Evolutionary conservation across 2,888 invertebrate genomes (phyloP).

Genomic region (Cosmorhoe ocellata): DNA sequence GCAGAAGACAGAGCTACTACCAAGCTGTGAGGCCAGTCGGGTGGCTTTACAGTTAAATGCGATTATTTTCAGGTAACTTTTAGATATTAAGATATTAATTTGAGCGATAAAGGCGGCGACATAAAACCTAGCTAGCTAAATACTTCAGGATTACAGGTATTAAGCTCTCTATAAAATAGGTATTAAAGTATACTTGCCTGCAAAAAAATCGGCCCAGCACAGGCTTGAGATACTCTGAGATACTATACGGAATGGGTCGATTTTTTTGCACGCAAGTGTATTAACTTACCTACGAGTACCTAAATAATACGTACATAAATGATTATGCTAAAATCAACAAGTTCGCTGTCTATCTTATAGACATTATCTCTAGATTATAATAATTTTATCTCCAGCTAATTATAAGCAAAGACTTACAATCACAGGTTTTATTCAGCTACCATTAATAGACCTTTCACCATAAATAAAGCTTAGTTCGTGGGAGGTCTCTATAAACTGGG

Average conservation of each 20-base stretch:
- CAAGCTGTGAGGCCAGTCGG: no score
- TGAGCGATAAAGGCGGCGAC: no score
- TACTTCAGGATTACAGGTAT: slow-evolving; percentile 2
- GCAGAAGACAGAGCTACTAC: no score
- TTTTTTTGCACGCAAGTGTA: no score
- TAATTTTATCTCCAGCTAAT: slow-evolving; percentile 21
- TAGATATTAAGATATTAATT: no score
- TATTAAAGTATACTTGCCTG: background rate
- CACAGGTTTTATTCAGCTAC: slow-evolving; percentile 24
- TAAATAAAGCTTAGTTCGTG: slow-evolving; percentile 23
- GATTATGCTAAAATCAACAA: slow-evolving; percentile 22
- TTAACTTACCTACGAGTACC: no score
- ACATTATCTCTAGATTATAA: slow-evolving; percentile 16
- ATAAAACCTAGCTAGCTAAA: no score
- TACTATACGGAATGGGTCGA: no score
- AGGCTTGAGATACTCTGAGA: no score
- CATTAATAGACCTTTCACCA: slow-evolving; percentile 33
- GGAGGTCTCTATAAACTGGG: slow-evolving; percentile 37
- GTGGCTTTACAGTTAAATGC: no score
- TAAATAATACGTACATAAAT: slow-evolving; percentile 13
- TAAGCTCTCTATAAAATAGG: slow-evolving; percentile 4
- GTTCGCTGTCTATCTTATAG: slow-evolving; percentile 11
- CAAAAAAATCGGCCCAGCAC: no score
- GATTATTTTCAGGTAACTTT: no score
- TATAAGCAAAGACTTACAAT: slow-evolving; percentile 20